Evolutionary conservation across 2,797 vertebrate genomes (phyloP), one percentile per base, ranked within the genome.

Genomic region (Tenualosa ilisha): DNA sequence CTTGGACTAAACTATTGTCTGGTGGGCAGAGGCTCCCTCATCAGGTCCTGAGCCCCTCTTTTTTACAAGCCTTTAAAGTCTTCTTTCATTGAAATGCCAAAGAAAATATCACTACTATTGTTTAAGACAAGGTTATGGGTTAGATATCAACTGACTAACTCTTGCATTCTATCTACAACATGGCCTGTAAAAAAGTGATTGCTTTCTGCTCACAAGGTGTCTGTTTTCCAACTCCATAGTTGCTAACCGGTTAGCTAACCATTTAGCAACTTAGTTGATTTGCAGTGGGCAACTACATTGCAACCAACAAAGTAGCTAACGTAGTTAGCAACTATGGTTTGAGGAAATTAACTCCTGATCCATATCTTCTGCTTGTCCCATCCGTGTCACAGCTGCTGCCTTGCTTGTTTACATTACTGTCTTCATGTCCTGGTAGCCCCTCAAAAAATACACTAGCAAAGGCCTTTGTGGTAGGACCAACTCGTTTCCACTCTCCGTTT

Each of bases 11-110:
- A 26, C 49, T 82, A 20, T 31, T 1, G 20, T 43, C 46, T 17
- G 83, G 87, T 79, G 68, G 68, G 68, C 68, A 75, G 68, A 15
- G 22, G 65, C 65, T 88, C 90, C 88, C 88, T 89, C 88, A 87
- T 89, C 82, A n/a, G 56, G 37, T 6, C 43, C n/a, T 63, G 13
- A 20, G 20, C 11, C 50, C 63, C 24, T 3, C 26, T 6, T 6
- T 24, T 79, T 40, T 20, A 22, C 12, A 84, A 37, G 7, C 17
- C 12, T 17, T 56, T 46, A 79, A 40, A 79, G 17, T 9, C 40
- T 79, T n/a, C 40, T 79, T 79, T 46, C 17, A 46, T 46, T 22
- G 43, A 6, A 22, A 22, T 46, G 72, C 40, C 7, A 5, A 31
- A 6, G 13, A 31, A 72, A 40, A 13, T 12, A 72, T 15, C 72